Evolutionary conservation across 1,140 invertebrate genomes (phyloP).

Genomic region (Colletes gigas): DNA sequence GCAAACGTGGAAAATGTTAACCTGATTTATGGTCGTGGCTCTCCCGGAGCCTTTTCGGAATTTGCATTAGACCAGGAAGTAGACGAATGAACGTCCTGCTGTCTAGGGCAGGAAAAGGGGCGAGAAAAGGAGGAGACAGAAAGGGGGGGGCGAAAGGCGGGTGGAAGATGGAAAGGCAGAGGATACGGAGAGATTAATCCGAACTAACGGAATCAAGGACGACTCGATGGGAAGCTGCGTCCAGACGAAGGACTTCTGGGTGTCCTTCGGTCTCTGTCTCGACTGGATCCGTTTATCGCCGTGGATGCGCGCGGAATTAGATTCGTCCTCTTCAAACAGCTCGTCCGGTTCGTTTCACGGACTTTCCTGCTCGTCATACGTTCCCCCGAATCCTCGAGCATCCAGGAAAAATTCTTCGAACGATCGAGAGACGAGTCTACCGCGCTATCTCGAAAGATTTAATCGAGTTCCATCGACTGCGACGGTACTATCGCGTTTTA

Average conservation of each 20-base stretch:
- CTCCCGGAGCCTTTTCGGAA: conserved; percentile 67
- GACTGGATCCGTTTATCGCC: conserved; percentile 56
- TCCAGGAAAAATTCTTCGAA: neutral
- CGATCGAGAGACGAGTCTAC: too few species aligned
- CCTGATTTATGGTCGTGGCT: conserved; percentile 68
- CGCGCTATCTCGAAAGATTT: neutral
- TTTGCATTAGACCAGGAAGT: conserved; percentile 62
- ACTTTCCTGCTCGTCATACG: conserved; percentile 27
- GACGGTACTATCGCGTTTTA: neutral
- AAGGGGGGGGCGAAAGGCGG: neutral
- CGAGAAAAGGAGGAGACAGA: neutral
- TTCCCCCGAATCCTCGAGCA: neutral
- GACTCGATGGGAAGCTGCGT: conserved; percentile 41
- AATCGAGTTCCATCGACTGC: conserved; percentile 12
- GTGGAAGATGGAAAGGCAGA: neutral
- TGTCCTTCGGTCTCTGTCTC: conserved; percentile 11
- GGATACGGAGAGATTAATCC: conserved; percentile 31
- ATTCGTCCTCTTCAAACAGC: conserved; percentile 61
- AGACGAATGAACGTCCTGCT: conserved; percentile 30
- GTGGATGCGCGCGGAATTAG: conserved; percentile 55
- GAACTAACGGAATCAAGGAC: conserved; percentile 41
- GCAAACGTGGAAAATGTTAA: conserved; percentile 67
- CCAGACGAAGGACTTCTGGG: conserved; percentile 1
- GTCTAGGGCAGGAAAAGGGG: neutral
- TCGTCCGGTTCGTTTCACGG: conserved; percentile 52